A percentile compares a stretch with the other conserved stretches of the same genome.
These are phyloP conservation scores for Chaetodon trifascialis DNA, from an alignment of 2,113 vertebrate genomes.

Conservation along the genomic window DNA sequence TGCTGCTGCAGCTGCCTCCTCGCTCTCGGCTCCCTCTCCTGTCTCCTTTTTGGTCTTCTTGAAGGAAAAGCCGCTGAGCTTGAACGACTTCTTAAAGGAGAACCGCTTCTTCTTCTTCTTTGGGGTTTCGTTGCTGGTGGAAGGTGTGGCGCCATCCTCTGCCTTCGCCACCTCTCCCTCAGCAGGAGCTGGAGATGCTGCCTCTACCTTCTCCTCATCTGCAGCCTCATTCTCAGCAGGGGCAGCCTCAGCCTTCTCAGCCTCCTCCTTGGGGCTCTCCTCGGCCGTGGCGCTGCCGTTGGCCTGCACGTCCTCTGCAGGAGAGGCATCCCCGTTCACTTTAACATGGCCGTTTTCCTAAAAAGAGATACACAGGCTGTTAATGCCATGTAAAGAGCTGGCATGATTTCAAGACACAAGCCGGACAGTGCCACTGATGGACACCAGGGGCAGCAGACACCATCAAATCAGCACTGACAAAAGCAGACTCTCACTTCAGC, in stretches of 20 bases:
- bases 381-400: constrained; percentile 29
- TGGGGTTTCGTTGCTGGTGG: constrained; percentile 91
- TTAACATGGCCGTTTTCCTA: constrained; percentile 95
- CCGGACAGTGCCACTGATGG: constrained; percentile 33
- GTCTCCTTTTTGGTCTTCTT: constrained; percentile 97
- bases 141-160: constrained; percentile 83
- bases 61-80: constrained; percentile 96
- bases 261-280: constrained; percentile 83
- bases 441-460: constrained; percentile 73
- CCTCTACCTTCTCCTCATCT: constrained; percentile 80
- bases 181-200: constrained; percentile 81
- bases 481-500: not conserved
- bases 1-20: constrained; percentile 74
- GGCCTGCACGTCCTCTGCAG: constrained; percentile 90
- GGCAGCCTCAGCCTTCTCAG: constrained; percentile 67
- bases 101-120: constrained; percentile 99
- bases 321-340: constrained; percentile 87
- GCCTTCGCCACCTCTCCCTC: constrained; percentile 86
- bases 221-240: constrained; percentile 69
- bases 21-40: constrained; percentile 85
- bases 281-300: constrained; percentile 91
- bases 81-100: constrained; percentile 98
- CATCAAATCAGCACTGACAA: constrained; percentile 17
- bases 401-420: not conserved
- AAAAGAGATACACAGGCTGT: constrained; percentile 34